A percentile compares a stretch with the other conserved stretches of the same genome.
phyloP scores from a whole-genome alignment of 2,113 vertebrate genomes.

The Morone saxatilis region DNA sequence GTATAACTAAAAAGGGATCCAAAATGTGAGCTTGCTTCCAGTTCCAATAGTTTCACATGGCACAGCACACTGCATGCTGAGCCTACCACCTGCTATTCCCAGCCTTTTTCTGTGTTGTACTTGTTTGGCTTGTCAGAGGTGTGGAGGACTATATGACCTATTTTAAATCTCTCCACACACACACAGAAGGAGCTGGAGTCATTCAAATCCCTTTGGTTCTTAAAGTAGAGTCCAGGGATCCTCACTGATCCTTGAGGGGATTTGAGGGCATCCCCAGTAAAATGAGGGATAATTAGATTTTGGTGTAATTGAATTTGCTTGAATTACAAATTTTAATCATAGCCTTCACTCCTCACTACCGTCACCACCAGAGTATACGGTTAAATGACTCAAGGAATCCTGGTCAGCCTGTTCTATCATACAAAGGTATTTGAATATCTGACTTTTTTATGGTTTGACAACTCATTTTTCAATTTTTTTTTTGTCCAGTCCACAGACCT shows the following conservation, averaged over 20 bases:
- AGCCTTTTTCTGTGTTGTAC: not conserved
- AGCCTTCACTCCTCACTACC: not conserved
- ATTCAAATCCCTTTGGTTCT: slow-evolving; percentile 4
- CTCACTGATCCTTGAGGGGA: slow-evolving; percentile 32
- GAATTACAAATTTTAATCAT: not conserved
- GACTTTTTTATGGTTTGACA: not conserved
- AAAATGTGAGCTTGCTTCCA: not conserved
- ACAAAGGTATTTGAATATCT: not conserved
- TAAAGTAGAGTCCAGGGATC: slow-evolving; percentile 25
- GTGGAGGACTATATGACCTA: slow-evolving; percentile 24
- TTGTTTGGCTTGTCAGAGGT: slow-evolving; percentile 19
- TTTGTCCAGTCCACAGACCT: slow-evolving; percentile 78
- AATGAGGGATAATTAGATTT: slow-evolving; percentile 38
- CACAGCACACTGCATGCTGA: slow-evolving; percentile 36
- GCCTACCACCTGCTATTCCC: slow-evolving; percentile 38
- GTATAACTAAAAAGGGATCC: not conserved
- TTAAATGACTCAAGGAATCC: not conserved
- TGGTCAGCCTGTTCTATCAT: no score
- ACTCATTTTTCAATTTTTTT: not conserved
- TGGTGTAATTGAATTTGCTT: slow-evolving; percentile 28
- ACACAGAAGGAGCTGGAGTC: not conserved
- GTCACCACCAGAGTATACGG: not conserved
- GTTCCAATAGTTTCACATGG: slow-evolving; percentile 10
- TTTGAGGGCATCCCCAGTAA: slow-evolving; percentile 36
- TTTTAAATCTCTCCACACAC: slow-evolving; percentile 39